Base-by-base conservation (phyloP, 2,888 invertebrate genomes). In the Hedychridium roseum region DNA sequence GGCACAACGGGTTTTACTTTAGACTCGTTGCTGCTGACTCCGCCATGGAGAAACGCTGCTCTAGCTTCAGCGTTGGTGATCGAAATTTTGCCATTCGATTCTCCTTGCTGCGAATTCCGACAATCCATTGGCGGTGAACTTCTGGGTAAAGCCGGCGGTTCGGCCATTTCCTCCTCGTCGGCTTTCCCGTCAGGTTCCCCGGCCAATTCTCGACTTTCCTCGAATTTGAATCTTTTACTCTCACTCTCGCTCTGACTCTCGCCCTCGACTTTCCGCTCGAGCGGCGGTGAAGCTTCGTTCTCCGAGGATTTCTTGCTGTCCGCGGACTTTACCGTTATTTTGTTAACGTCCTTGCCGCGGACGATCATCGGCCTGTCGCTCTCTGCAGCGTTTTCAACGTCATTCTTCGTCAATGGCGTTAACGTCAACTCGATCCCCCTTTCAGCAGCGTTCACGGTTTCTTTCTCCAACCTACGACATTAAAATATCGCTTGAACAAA, bases 101-200 rank as follows among this genome's bases (percentile, higher is more conserved):
- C 57, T 0, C 38, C 31, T 9, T 37, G 39, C 18, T 49, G 12
- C n/a, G 34, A 21, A 15, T 44, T 26, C 30, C 56, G 47, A 2
- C 50, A 5, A 3, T 70, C 80, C 60, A 85, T 76, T 11, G 88
- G 88, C 12, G 88, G 84, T 1, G 90, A 89, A 57, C 87, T 86
- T 47, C 85, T 84, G 0, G 90, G 90, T 45, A 91, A 76, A 2
- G 86, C 87, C 1, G 89, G 87, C 1, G 88, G 86, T 74, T 88
- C 88, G 16, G 82, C 82, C 1, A 83, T 79, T 30, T 88, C 87
- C 67, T 90, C 91, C 1, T 91, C 90, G 79, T 92, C 92, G 9
- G 92, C 91, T 63, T 90, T 85, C n/a, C 92, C 92, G 68, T 92
- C 92, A 0, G 92, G 92, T 68, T 91, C 92, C 5, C 92, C 92